These are phyloP conservation scores for Caenorhabditis sp. DNA, from an alignment of 2,888 invertebrate genomes.

Conservation along the genomic window DNA sequence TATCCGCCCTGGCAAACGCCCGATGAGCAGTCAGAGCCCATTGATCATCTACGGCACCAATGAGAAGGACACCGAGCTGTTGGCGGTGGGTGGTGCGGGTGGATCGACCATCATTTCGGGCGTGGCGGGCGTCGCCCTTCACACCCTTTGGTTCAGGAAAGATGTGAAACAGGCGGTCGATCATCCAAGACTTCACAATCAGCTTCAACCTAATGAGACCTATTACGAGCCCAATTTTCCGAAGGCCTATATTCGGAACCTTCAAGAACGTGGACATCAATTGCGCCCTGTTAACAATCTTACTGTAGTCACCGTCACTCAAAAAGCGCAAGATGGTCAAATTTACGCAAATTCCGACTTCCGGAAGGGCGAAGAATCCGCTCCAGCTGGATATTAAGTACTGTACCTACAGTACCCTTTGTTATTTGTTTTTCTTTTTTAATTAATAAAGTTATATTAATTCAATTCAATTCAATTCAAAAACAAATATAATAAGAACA, in stretches of 20 bases:
- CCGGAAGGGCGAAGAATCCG: slow-evolving; percentile 67
- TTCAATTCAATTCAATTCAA: too few species aligned
- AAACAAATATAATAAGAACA: too few species aligned
- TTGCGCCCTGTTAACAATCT: slow-evolving; percentile 52
- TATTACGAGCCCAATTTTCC: slow-evolving; percentile 57
- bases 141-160: slow-evolving; percentile 56
- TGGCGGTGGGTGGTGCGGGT: slow-evolving; percentile 68
- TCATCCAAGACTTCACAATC: slow-evolving; percentile 84
- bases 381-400: slow-evolving; percentile 65
- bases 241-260: slow-evolving; percentile 15
- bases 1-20: slow-evolving; percentile 83
- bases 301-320: slow-evolving; percentile 62
- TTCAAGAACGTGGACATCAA: slow-evolving; percentile 47
- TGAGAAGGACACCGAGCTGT: slow-evolving; percentile 70
- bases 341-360: slow-evolving; percentile 69
- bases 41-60: slow-evolving; percentile 81
- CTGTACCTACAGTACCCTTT: not conserved
- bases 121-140: slow-evolving; percentile 60
- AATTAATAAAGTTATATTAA: too few species aligned
- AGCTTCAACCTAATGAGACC: slow-evolving; percentile 71
- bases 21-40: slow-evolving; percentile 90
- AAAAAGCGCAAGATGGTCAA: slow-evolving; percentile 50
- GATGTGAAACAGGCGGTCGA: slow-evolving; percentile 77
- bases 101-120: slow-evolving; percentile 69
- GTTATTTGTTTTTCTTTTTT: not conserved